phyloP scores from a whole-genome alignment of 2,888 invertebrate genomes.

The Ariolimax columbianus region DNA sequence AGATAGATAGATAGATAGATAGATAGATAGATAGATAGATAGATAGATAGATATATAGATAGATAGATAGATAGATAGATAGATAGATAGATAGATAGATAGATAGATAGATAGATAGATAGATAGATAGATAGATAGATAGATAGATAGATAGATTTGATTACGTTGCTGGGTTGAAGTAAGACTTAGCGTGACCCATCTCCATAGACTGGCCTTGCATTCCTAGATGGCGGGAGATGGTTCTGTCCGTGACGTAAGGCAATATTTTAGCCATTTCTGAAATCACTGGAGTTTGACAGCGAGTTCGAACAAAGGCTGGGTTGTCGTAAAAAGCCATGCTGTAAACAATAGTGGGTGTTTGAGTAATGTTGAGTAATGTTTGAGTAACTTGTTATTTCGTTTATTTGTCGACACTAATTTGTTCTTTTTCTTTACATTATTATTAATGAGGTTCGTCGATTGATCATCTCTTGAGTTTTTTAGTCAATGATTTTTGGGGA shows the following conservation, averaged over 20 bases:
- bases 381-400: no score
- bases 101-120: no score
- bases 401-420: no score
- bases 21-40: neutral
- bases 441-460: no score
- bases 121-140: neutral
- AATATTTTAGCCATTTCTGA: slow-evolving; percentile 73
- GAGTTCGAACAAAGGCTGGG: slow-evolving; percentile 67
- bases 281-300: slow-evolving; percentile 74
- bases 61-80: no score
- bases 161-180: slow-evolving; percentile 78
- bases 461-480: no score
- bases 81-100: no score
- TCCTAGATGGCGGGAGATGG: slow-evolving; percentile 74
- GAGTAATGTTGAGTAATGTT: no score
- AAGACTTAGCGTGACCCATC: slow-evolving; percentile 74
- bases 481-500: no score
- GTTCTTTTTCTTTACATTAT: no score
- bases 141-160: neutral
- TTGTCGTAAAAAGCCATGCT: slow-evolving; percentile 71
- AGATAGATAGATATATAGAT: neutral
- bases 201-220: slow-evolving; percentile 66
- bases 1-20: no score
- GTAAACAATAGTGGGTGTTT: no score
- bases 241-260: slow-evolving; percentile 75